These are phyloP conservation scores for Rhinichthys osculus DNA, from an alignment of 2,797 vertebrate species.

Conservation along the genomic window DNA sequence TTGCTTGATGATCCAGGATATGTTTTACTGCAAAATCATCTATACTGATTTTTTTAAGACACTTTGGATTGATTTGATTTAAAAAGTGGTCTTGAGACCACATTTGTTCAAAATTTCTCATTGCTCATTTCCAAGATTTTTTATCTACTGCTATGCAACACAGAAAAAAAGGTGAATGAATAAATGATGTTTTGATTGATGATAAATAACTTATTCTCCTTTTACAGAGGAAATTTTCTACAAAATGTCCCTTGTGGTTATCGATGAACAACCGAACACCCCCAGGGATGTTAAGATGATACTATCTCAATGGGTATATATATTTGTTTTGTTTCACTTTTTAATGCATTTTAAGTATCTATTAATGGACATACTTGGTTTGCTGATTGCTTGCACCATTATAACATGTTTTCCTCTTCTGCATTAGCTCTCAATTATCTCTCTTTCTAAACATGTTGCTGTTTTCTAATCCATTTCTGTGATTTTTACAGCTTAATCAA, in stretches of 20 bases:
- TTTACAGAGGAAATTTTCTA: constrained; percentile 86
- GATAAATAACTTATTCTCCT: constrained; percentile 53
- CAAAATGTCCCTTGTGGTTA: constrained; percentile 80
- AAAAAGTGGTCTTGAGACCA: neutral
- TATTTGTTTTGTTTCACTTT: neutral
- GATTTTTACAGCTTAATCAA: constrained; percentile 86
- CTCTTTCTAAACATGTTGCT: neutral
- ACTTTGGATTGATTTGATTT: neutral
- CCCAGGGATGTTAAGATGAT: constrained; percentile 74
- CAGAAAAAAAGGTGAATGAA: constrained; percentile 39
- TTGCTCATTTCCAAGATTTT: neutral
- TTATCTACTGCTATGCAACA: constrained; percentile 73
- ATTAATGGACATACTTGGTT: neutral
- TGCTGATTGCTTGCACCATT: neutral
- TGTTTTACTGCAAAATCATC: neutral
- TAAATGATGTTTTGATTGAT: neutral
- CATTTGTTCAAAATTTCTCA: constrained; percentile 6
- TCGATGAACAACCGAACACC: constrained; percentile 64
- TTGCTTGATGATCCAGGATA: neutral
- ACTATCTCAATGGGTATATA: constrained; percentile 83
- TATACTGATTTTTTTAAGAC: neutral
- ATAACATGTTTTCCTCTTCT: neutral
- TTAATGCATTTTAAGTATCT: neutral
- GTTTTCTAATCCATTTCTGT: constrained; percentile 58
- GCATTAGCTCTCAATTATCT: neutral